Conservation (phyloP, 2,888 invertebrate genomes). For the Marronus borbonicus region DNA sequence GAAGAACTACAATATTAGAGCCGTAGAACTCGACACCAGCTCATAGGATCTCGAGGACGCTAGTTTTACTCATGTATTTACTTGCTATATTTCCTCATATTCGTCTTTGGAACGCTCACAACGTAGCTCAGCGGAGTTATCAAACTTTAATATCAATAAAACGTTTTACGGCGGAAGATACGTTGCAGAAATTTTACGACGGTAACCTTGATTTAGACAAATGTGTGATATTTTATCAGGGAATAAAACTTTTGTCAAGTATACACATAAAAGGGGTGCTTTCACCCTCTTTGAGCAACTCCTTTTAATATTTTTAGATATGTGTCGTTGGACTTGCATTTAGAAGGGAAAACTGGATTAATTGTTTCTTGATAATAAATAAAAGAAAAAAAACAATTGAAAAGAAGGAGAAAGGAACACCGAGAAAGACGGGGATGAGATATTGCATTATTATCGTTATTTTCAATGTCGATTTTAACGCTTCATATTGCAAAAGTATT, state of each 20-base stretch:
- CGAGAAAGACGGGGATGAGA: background rate
- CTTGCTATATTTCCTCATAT: too few relatives aligned
- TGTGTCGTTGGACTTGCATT: background rate
- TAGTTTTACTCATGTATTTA: too few relatives aligned
- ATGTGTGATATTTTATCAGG: constrained; percentile 39
- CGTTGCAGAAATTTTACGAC: constrained; percentile 37
- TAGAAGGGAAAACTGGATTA: too few relatives aligned
- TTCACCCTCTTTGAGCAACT: background rate
- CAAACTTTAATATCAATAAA: constrained; percentile 37
- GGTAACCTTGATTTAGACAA: constrained; percentile 41
- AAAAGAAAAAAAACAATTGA: too few relatives aligned
- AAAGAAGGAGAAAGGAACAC: background rate
- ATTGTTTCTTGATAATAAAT: too few relatives aligned
- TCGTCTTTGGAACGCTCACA: too few relatives aligned
- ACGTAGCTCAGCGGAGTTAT: background rate
- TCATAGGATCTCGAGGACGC: too few relatives aligned
- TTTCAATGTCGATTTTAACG: too few relatives aligned
- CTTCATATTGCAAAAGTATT: too few relatives aligned
- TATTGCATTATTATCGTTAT: too few relatives aligned
- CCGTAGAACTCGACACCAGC: too few relatives aligned
- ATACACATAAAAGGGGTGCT: constrained; percentile 23
- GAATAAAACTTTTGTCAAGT: constrained; percentile 27
- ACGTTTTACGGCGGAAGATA: constrained; percentile 32
- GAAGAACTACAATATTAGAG: too few relatives aligned
- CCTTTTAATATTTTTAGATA: constrained; percentile 11